Evolutionary conservation across 2,113 vertebrate species (phyloP), one percentile per base, ranked within the genome.

Genomic region (Cavia aperea): DNA sequence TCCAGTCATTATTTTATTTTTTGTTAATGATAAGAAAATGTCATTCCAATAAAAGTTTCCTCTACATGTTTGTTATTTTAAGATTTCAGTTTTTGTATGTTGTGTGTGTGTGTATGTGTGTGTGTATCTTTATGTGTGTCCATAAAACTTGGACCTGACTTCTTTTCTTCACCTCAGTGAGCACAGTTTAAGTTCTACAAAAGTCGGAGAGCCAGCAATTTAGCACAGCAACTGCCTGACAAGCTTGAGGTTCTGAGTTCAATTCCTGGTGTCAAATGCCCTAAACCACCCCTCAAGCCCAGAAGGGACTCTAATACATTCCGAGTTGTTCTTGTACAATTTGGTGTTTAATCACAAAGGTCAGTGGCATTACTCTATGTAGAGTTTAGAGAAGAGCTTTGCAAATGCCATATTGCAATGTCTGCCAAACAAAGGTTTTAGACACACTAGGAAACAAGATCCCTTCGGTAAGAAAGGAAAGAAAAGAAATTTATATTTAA

Each of bases 371-470:
- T 93, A 75, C 4, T 26, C 11, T 46, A 93, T 86, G 83, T 68
- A 91, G n/a, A 93, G 39, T 39, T 90, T 14, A 2, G 66, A 94
- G 84, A 93, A 94, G 65, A 86, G 73, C 93, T 92, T 86, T 81
- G 73, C 92, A 95, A 89, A 94, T 86, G 79, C 83, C 95, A 93
- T 91, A 83, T 95, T 87, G 68, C 29, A 92, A 81, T 86, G 39
- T 60, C 79, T 88, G 81, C n/a, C 60, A 86, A 86, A 85, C 72
- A 89, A 90, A 95, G 73, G 51, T 82, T 95, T 72, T 88, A 90
- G 66, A 36, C 51, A 49, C 56, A 70, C 51, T 78, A 26, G 58
- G 43, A 51, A 88, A 63, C 36, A 36, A 83, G 83, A 65, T 86
- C 18, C 68, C 39, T 60, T 68, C 60, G 70, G 23, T 79, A n/a